These are phyloP conservation scores for Hyposmocoma kahamanoa DNA, from an alignment of 1,140 invertebrate genomes.

Conservation along the genomic window DNA sequence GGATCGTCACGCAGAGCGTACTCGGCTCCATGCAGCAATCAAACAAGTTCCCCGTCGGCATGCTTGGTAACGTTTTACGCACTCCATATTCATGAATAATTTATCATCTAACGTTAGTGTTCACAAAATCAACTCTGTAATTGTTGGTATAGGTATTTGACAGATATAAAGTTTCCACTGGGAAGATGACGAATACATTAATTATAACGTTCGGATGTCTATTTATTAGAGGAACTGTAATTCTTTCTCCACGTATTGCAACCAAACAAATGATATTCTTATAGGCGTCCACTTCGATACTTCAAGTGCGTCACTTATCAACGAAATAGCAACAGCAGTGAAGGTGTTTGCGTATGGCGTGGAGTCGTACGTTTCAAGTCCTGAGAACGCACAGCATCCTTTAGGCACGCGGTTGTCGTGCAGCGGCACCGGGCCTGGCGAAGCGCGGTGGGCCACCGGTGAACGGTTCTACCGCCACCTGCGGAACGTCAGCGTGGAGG, in stretches of 20 bases:
- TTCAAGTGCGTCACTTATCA: conserved; percentile 83
- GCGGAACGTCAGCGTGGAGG: conserved; percentile 88
- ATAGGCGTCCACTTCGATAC: conserved; percentile 94
- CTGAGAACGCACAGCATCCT: conserved; percentile 78
- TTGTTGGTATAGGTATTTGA: too few species aligned
- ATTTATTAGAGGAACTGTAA: too few species aligned
- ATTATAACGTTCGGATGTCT: too few species aligned
- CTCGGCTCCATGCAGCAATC: conserved; percentile 83
- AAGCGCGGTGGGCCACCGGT: conserved; percentile 85
- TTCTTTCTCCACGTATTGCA: too few species aligned
- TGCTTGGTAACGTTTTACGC: too few species aligned
- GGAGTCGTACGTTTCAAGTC: conserved; percentile 87
- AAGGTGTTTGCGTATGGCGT: conserved; percentile 94
- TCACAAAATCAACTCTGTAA: too few species aligned
- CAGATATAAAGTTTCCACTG: too few species aligned
- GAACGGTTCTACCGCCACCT: conserved; percentile 85
- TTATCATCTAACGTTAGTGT: too few species aligned
- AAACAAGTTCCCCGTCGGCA: conserved; percentile 91
- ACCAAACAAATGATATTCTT: too few species aligned
- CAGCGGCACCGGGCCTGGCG: conserved; percentile 80
- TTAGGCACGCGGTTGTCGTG: conserved; percentile 89
- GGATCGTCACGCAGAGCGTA: conserved; percentile 97
- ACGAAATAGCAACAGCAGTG: conserved; percentile 90
- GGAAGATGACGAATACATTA: too few species aligned
- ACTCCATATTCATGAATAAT: too few species aligned